Percentiles rank a stretch among this genome's conserved stretches.
Conservation (phyloP, 2,797 vertebrate species). For the Cercopithecus mitis region DNA sequence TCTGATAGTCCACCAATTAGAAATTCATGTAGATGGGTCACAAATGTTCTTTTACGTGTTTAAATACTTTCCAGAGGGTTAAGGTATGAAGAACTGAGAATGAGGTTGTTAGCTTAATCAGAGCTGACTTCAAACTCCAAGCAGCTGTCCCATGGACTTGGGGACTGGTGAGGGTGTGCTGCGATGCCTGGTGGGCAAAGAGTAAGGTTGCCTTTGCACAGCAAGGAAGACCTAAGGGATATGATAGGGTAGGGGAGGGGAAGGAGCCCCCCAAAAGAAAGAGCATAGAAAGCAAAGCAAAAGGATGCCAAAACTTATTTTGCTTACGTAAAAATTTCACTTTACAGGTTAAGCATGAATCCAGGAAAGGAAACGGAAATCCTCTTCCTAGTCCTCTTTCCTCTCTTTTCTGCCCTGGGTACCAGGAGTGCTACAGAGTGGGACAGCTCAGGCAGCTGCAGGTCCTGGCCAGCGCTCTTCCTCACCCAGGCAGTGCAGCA, state of each 20-base stretch:
- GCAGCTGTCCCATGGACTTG: fast-evolving
- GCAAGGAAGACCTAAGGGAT: too few species aligned
- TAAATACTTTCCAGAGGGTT: not conserved
- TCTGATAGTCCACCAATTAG: not conserved
- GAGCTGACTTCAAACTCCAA: not conserved
- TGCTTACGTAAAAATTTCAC: not conserved
- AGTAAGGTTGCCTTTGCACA: not conserved
- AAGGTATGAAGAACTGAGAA: not conserved
- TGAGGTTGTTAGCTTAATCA: not conserved
- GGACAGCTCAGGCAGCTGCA: too few species aligned
- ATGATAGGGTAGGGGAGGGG: too few species aligned
- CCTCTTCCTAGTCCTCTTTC: not conserved
- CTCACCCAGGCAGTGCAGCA: not conserved
- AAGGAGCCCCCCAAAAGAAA: not conserved
- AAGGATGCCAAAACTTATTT: not conserved
- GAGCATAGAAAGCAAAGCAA: not conserved
- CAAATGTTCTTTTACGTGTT: not conserved
- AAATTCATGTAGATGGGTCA: not conserved
- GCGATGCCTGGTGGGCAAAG: fast-evolving
- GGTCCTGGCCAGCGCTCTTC: not conserved
- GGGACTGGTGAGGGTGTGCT: not conserved
- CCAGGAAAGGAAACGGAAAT: not conserved
- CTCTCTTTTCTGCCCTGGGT: not conserved
- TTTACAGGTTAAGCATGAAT: not conserved
- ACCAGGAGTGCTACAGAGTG: not conserved